phyloP scores from a whole-genome alignment of 1,140 invertebrate genomes.

The Sycophaga agraensis region DNA sequence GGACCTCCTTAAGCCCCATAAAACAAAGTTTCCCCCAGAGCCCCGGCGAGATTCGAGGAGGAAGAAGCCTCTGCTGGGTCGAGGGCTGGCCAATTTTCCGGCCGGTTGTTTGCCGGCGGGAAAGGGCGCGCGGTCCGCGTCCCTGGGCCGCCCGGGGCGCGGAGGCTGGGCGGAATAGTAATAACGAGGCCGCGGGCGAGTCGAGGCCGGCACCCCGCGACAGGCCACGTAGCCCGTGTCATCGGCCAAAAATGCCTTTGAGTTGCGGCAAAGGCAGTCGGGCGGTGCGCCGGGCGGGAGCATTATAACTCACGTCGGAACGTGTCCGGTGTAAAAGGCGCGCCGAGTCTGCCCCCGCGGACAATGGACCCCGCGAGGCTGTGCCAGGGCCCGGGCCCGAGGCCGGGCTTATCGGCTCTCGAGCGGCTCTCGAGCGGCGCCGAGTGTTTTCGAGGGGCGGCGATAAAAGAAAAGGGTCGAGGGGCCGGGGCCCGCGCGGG shows the following conservation, averaged over 20 bases:
- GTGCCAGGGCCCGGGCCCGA: not conserved
- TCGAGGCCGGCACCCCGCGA: too few relatives aligned
- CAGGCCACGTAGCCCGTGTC: conserved; percentile 22
- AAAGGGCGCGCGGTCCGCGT: too few relatives aligned
- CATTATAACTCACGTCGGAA: conserved; percentile 25
- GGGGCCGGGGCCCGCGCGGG: not conserved
- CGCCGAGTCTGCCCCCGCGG: not conserved
- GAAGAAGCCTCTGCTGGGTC: not conserved
- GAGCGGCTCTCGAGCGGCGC: too few relatives aligned
- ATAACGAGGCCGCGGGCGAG: too few relatives aligned
- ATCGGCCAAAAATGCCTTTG: conserved; percentile 26
- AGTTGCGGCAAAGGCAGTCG: conserved; percentile 15
- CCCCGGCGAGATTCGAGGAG: not conserved
- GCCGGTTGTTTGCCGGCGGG: too few relatives aligned
- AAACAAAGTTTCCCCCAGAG: conserved; percentile 5
- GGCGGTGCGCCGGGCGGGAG: not conserved
- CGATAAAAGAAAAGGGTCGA: conserved; percentile 18
- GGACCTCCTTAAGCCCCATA: not conserved
- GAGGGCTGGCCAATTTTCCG: not conserved
- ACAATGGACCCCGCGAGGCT: too few relatives aligned
- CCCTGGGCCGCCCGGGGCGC: too few relatives aligned
- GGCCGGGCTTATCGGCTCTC: too few relatives aligned
- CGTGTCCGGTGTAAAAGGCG: conserved; percentile 16
- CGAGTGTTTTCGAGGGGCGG: too few relatives aligned
- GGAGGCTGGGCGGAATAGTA: not conserved